Base-by-base conservation (phyloP, 1,140 invertebrate species). In the Drosophila lacteicornis region DNA sequence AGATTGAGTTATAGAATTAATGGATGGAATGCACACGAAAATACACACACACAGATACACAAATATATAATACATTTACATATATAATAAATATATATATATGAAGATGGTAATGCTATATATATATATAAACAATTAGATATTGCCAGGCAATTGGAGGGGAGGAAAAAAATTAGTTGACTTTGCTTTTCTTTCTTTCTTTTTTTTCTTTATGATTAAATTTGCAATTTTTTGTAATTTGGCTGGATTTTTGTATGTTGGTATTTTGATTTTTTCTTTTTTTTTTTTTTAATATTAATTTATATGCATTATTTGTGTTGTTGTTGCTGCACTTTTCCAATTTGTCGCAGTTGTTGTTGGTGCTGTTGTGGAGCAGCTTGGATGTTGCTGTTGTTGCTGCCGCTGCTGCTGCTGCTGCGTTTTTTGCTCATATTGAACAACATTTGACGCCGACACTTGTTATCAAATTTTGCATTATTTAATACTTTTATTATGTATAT, bases 1-100 rank as follows among this genome's bases (percentile, higher is more conserved):
- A 61, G 40, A 73, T 67, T 60, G 49, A 79, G 76, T 79, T 79
- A 63, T 63, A 71, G 42, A 73, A 67, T 82, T 75, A 80, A 87
- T 87, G 83, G 83, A 87, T 87, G 83, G 83, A 87, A 87, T 87
- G 83, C 83, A 87, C 80, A 81, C 62, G 57, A 61, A 77, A 61
- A 82, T 55, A 86, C 70, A 86, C 70, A 78, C 61, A 79, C 76
- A 77, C 76, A 84, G 45, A 65, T 51, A 63, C 65, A 82, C 68
- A 79, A 38, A 78, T 59, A 75, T 56, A 70, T 74, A 68, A 61
- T 67, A 59, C 57, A 73, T 61, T 67, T 73, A 75, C 66, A 57
- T 78, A 57, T 78, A 62, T 61, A 65, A 65, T 69, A 30, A 51
- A 36, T 46, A 43, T 59, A 75, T 76, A 68, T 68, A 80, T 60